These are phyloP conservation scores for Echinarachnius parma DNA, from an alignment of 53 echinoderm and acorn worm genomes.

Conservation along the genomic window DNA sequence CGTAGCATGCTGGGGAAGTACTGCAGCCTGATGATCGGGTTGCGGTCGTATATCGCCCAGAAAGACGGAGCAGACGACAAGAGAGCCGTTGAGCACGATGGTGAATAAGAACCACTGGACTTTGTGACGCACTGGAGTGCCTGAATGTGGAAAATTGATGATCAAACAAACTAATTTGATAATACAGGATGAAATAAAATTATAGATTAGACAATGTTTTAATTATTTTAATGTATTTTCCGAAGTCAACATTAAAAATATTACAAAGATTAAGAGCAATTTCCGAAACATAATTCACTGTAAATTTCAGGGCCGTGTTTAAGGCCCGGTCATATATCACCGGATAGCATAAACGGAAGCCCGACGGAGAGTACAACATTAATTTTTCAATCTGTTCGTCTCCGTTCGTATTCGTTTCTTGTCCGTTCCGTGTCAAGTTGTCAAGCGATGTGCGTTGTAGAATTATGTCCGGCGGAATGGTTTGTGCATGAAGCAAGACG, in stretches of 20 bases:
- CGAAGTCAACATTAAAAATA: background rate
- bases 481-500: too few species aligned
- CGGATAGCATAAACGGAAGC: too few species aligned
- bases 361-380: too few species aligned
- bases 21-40: background rate
- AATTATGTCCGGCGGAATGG: too few species aligned
- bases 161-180: background rate
- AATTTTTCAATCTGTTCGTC: too few species aligned
- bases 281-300: background rate
- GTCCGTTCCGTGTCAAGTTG: too few species aligned
- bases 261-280: background rate
- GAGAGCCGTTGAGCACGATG: constrained; percentile 5
- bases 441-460: too few species aligned
- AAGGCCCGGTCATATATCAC: too few species aligned
- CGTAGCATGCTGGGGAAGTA: constrained; percentile 12
- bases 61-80: background rate
- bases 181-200: background rate
- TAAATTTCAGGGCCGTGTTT: too few species aligned
- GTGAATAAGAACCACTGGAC: constrained; percentile 31
- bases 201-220: background rate
- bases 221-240: background rate
- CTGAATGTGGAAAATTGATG: background rate
- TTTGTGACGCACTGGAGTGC: constrained; percentile 13
- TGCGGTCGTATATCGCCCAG: constrained; percentile 4
- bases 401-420: too few species aligned